Evolutionary conservation across 2,113 vertebrate species (phyloP).

Genomic region (Panthera tigris): DNA sequence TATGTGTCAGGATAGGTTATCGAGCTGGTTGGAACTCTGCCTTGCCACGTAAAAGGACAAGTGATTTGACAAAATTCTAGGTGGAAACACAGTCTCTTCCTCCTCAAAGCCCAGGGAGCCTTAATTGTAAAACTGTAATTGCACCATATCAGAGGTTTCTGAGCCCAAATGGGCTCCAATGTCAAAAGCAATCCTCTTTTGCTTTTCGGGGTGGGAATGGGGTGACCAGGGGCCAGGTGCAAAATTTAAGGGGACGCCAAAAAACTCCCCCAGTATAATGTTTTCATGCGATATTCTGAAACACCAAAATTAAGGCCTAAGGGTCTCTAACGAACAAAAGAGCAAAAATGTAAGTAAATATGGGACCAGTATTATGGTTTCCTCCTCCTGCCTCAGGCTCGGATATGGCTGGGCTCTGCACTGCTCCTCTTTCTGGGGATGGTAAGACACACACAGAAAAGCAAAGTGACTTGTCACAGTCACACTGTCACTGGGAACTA

Average conservation of each 20-base stretch:
- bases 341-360: neutral
- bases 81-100: neutral
- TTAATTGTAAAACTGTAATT: neutral
- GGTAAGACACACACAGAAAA: neutral
- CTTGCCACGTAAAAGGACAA: neutral
- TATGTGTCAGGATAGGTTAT: neutral
- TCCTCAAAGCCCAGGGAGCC: neutral
- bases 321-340: neutral
- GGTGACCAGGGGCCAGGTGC: neutral
- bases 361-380: neutral
- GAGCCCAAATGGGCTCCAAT: accelerated
- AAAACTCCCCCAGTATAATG: neutral
- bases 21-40: neutral
- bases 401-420: neutral
- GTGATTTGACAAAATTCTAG: neutral
- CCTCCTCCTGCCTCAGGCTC: too few species aligned
- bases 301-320: neutral
- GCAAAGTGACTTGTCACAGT: neutral
- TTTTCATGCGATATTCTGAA: neutral
- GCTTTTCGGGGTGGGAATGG: neutral
- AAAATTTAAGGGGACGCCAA: neutral
- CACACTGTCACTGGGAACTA: neutral
- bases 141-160: neutral
- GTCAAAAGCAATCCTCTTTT: neutral
- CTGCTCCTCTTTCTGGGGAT: neutral